These are phyloP conservation scores for Sebastes minor DNA, from an alignment of 2,797 vertebrate species.

Conservation along the genomic window DNA sequence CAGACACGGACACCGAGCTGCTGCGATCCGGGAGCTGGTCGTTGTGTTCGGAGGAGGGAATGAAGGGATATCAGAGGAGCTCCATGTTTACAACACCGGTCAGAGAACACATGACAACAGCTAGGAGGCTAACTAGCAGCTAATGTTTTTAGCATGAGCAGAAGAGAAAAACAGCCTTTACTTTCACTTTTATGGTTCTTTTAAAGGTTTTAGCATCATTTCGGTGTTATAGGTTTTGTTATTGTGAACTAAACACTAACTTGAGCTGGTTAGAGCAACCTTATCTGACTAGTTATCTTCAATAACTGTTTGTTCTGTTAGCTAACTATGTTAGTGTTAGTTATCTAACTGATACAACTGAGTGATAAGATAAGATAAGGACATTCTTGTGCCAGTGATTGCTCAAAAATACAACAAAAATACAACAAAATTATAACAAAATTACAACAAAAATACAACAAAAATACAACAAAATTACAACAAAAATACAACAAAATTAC, in stretches of 20 bases:
- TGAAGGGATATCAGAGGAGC: constrained; percentile 94
- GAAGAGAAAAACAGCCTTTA: background rate
- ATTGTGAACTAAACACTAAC: fast-evolving
- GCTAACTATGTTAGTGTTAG: background rate
- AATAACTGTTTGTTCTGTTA: no score
- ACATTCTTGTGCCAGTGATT: no score
- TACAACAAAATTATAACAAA: no score
- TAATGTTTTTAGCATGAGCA: constrained; percentile 76
- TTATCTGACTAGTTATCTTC: background rate
- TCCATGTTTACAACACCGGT: constrained; percentile 98
- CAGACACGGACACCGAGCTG: constrained; percentile 95
- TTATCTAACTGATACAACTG: no score
- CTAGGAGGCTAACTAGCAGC: constrained; percentile 48
- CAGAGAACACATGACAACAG: constrained; percentile 56
- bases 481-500: no score
- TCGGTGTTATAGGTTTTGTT: fast-evolving
- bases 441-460: no score
- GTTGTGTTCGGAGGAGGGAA: constrained; percentile 97
- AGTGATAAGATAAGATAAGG: no score
- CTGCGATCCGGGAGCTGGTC: constrained; percentile 91
- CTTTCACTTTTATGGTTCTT: fast-evolving
- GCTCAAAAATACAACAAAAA: no score
- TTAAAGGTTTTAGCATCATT: fast-evolving
- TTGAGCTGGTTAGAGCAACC: background rate
- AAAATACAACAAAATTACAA: no score